phyloP scores from a whole-genome alignment of 2,888 invertebrate species.

The Idaea biselata region DNA sequence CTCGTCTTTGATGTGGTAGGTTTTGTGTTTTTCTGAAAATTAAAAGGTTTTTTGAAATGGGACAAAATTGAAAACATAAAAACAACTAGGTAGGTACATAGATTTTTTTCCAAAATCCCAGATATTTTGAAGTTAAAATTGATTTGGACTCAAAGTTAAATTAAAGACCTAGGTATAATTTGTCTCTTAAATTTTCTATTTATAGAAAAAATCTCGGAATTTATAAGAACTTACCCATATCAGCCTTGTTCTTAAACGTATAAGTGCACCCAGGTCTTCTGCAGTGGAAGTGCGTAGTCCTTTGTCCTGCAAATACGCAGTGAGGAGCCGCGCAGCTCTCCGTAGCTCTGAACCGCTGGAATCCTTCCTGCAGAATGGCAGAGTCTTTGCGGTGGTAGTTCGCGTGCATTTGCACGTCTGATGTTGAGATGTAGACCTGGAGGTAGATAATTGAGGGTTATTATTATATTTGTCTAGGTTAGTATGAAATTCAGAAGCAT shows the following conservation, averaged over 20 bases:
- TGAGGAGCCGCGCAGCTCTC: slow-evolving; percentile 96
- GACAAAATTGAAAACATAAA: not conserved
- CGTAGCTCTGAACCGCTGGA: slow-evolving; percentile 96
- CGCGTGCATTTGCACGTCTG: slow-evolving; percentile 99
- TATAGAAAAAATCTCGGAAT: no score
- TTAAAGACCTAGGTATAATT: no score
- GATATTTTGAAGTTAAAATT: no score
- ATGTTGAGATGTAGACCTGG: slow-evolving; percentile 96
- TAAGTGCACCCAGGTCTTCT: slow-evolving; percentile 93
- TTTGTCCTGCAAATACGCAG: slow-evolving; percentile 95
- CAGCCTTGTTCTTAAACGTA: slow-evolving; percentile 99
- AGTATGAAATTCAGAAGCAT: no score
- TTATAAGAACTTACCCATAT: slow-evolving; percentile 99
- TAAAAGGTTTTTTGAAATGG: not conserved
- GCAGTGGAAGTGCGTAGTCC: slow-evolving; percentile 99
- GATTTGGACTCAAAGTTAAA: not conserved
- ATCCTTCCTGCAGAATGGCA: slow-evolving; percentile 98
- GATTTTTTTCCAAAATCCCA: no score
- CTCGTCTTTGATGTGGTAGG: slow-evolving; percentile 98
- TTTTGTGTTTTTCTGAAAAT: slow-evolving; percentile 96
- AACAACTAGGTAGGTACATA: not conserved
- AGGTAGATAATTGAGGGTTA: slow-evolving; percentile 14
- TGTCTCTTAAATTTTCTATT: no score
- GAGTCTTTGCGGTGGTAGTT: slow-evolving; percentile 99
- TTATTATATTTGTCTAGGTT: not conserved